These are phyloP conservation scores for Drosophila flavopinicola DNA, from an alignment of 2,888 invertebrate species.

Conservation along the genomic window DNA sequence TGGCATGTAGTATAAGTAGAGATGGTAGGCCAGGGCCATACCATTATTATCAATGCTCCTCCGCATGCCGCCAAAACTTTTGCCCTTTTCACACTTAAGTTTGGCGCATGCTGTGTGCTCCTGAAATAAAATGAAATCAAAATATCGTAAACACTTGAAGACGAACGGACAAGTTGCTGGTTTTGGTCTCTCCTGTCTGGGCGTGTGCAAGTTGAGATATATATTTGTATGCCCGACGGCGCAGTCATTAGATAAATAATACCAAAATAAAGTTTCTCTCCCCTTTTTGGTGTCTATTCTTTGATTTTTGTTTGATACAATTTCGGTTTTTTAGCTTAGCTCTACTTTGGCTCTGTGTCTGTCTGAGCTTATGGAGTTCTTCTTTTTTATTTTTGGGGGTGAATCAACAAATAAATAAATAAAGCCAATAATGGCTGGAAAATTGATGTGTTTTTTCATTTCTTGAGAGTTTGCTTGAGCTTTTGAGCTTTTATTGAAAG, in stretches of 20 bases:
- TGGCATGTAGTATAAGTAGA: slow-evolving; percentile 12
- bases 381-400: slow-evolving; percentile 22
- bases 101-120: slow-evolving; percentile 2
- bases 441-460: slow-evolving; percentile 58
- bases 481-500: slow-evolving; percentile 15
- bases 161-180: slow-evolving; percentile 7
- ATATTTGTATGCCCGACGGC: slow-evolving; percentile 35
- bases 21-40: slow-evolving; percentile 2
- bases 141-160: slow-evolving; percentile 78
- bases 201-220: slow-evolving; percentile 41
- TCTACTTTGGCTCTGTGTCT: slow-evolving; percentile 23
- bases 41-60: slow-evolving; percentile 68
- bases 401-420: slow-evolving; percentile 67
- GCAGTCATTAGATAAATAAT: slow-evolving; percentile 74
- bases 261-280: slow-evolving; percentile 52
- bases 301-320: slow-evolving; percentile 41
- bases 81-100: slow-evolving; percentile 46
- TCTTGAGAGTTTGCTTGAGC: slow-evolving; percentile 9
- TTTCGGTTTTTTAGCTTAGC: slow-evolving; percentile 8
- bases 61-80: slow-evolving; percentile 60
- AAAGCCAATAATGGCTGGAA: slow-evolving; percentile 71
- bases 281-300: slow-evolving; percentile 15
- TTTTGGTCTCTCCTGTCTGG: slow-evolving; percentile 33
- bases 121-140: slow-evolving; percentile 72
- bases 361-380: slow-evolving; percentile 28